These are phyloP conservation scores for Microctenopoma steveboyesi DNA, from an alignment of 2,797 vertebrate genomes.

Conservation along the genomic window DNA sequence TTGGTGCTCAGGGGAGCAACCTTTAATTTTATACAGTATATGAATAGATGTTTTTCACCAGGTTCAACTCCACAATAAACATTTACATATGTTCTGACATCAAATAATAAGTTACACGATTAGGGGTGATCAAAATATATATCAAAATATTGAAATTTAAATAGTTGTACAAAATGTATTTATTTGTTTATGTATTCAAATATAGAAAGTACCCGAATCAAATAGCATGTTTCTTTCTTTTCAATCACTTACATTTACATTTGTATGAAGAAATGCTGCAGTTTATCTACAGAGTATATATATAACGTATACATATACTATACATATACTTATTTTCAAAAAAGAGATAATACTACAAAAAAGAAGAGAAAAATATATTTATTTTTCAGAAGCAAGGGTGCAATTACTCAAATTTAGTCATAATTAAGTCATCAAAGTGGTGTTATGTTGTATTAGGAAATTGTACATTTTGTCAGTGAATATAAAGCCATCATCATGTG, in stretches of 20 bases:
- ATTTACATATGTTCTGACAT: background rate
- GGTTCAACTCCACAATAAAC: background rate
- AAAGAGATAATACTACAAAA: no score
- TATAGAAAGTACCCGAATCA: background rate
- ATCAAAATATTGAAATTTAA: background rate
- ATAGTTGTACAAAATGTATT: background rate
- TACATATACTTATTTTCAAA: no score
- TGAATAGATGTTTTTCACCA: conserved; percentile 6
- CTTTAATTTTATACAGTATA: conserved; percentile 32
- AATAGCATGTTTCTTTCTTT: background rate
- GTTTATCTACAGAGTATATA: no score
- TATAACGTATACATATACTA: no score
- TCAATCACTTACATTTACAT: background rate
- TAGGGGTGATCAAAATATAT: background rate
- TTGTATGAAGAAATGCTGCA: background rate
- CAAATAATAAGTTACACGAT: background rate
- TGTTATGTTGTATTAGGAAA: conserved; percentile 14
- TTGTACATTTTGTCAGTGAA: background rate
- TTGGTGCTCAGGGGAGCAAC: conserved; percentile 11
- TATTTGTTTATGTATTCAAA: background rate
- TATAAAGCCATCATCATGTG: conserved; percentile 46
- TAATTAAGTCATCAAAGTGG: conserved; percentile 26
- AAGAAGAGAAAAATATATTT: background rate
- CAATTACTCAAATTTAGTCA: background rate
- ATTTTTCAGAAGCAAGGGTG: background rate